Evolutionary conservation across 2,888 invertebrate genomes (phyloP).

Genomic region (Plebejus argus): DNA sequence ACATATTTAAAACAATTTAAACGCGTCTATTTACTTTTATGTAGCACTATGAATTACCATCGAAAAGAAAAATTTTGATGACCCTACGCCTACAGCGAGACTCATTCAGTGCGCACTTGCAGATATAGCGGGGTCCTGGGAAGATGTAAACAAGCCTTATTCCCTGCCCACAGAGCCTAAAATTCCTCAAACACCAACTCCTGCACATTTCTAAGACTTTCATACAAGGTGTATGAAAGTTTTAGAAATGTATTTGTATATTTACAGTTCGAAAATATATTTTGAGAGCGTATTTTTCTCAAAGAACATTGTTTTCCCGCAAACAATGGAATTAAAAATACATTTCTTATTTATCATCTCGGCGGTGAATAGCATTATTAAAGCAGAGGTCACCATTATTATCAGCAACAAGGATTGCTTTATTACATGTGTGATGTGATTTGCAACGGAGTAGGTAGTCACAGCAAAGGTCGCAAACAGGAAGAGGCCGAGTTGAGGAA

Average conservation of each 20-base stretch:
- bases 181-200: background rate
- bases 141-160: conserved; percentile 19
- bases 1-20: background rate
- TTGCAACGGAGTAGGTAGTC: background rate
- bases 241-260: background rate
- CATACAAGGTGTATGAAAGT: no score
- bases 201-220: conserved; percentile 4
- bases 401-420: background rate
- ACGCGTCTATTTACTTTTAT: background rate
- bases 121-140: background rate
- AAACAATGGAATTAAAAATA: conserved; percentile 26
- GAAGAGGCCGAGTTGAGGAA: background rate
- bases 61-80: background rate
- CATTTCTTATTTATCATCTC: background rate
- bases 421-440: background rate
- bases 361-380: background rate
- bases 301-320: conserved; percentile 22
- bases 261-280: conserved; percentile 20
- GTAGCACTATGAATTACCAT: background rate
- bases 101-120: conserved; percentile 31
- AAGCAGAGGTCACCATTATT: background rate
- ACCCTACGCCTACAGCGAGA: conserved; percentile 26
- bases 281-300: conserved; percentile 26
- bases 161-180: background rate
- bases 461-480: conserved; percentile 1